phyloP scores from a whole-genome alignment of 1,140 invertebrate genomes.

The Varroa destructor region DNA sequence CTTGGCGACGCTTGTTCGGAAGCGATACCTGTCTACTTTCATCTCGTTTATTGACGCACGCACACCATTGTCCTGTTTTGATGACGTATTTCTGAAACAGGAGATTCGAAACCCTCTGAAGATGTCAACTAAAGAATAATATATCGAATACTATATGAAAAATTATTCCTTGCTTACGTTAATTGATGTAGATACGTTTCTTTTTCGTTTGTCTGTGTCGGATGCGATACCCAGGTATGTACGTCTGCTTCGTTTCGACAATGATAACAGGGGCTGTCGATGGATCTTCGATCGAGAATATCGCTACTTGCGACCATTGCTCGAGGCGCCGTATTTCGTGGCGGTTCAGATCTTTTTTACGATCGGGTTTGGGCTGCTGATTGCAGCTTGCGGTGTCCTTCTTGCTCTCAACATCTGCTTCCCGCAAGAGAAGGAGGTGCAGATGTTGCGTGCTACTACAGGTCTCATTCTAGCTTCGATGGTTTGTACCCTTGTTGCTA shows the following conservation, averaged over 20 bases:
- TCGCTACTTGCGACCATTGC: conserved; percentile 4
- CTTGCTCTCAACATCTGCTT: conserved; percentile 16
- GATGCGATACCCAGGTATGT: background rate
- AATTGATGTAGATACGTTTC: too few relatives aligned
- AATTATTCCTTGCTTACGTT: too few relatives aligned
- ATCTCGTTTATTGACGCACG: too few relatives aligned
- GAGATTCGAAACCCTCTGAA: too few relatives aligned
- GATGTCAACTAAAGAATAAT: too few relatives aligned
- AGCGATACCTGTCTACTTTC: too few relatives aligned
- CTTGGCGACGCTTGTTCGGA: too few relatives aligned
- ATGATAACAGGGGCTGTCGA: conserved; percentile 26
- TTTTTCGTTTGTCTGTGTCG: too few relatives aligned
- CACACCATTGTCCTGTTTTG: too few relatives aligned
- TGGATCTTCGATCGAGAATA: conserved; percentile 30
- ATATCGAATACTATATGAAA: too few relatives aligned
- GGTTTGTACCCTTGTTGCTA: conserved; percentile 9
- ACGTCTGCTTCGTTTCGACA: conserved; percentile 18
- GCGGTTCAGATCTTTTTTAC: conserved; percentile 22
- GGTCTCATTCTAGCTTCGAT: conserved; percentile 12
- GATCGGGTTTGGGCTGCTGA: conserved; percentile 3
- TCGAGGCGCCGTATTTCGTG: conserved; percentile 25
- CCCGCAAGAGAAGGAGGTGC: conserved; percentile 11
- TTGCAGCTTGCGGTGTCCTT: conserved; percentile 8
- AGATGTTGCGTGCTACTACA: conserved; percentile 9
- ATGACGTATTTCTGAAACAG: too few relatives aligned